Evolutionary conservation across 2,888 invertebrate genomes (phyloP), one percentile per base, ranked within the genome.

Genomic region (Ptilodon capucinus): DNA sequence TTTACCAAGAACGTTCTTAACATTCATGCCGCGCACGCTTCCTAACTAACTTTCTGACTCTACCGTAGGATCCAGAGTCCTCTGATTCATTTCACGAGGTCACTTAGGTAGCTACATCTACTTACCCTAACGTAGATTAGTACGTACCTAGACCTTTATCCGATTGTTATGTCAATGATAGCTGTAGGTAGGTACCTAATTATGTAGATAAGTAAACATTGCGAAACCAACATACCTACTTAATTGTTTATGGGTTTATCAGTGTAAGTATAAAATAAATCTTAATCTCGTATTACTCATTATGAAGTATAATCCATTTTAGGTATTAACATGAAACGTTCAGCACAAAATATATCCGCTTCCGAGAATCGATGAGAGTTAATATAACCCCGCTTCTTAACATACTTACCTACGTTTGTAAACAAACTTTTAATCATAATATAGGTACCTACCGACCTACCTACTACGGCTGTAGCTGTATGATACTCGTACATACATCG

Each of bases 301-400:
- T 14, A 14, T 14, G 32, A n/a, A 28, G 7, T 21, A 21, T 11
- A 28, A 28, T 9, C 28, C 1, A 6, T 8, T 6, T 30, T 11
- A 30, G 11, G 16, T 34, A 16, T 34, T 34, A 8, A 7, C 34
- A 40, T 34, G 41, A 43, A 39, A 55, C 43, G 42, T 47, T 51
- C 48, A 47, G 25, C 38, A 52, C 55, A 59, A 57, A 54, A 54
- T 57, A 34, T 51, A 47, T 54, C 57, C 51, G 49, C 42, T 64
- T 67, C 68, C 57, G 55, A 63, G 66, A 70, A 68, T 45, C 36
- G 47, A 55, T 57, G 48, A 56, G 64, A 62, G 55, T 58, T 61
- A 57, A 57, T 51, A 57, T n/a, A n/a, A n/a, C n/a, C n/a, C n/a
- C n/a, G n/a, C n/a, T n/a, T n/a, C 58, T 48, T 43, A 48, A 42